Evolutionary conservation across 2,888 invertebrate species (phyloP).

Genomic region (Limnephilus rhombicus): DNA sequence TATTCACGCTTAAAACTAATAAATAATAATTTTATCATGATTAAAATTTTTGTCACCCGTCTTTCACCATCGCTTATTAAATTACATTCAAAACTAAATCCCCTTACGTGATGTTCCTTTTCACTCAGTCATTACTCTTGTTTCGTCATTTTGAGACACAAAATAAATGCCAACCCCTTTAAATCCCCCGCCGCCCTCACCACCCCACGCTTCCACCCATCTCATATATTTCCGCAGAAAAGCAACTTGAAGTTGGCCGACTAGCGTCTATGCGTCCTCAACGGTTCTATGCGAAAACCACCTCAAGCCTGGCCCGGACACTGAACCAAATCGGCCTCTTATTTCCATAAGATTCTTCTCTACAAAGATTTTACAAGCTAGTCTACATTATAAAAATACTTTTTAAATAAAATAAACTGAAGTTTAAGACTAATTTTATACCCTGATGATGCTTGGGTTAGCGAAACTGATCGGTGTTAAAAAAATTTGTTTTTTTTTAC

Average conservation of each 20-base stretch:
- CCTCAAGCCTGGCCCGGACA: too few species aligned
- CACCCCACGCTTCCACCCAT: background rate
- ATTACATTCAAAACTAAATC: conserved; percentile 36
- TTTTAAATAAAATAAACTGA: too few species aligned
- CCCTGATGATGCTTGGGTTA: too few species aligned
- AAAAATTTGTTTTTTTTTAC: too few species aligned
- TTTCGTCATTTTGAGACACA: conserved; percentile 59
- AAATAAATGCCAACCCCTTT: conserved; percentile 54
- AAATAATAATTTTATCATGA: background rate
- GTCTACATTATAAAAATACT: too few species aligned
- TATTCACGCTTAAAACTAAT: background rate
- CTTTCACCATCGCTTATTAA: conserved; percentile 14
- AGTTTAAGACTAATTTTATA: too few species aligned
- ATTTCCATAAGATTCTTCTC: too few species aligned
- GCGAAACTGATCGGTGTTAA: too few species aligned
- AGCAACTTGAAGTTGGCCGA: conserved; percentile 54
- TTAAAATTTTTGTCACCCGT: conserved; percentile 2
- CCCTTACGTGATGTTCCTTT: conserved; percentile 22
- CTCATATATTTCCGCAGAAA: background rate
- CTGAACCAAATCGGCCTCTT: too few species aligned
- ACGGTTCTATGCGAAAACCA: background rate
- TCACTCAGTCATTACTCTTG: conserved; percentile 38
- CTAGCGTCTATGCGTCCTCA: conserved; percentile 24
- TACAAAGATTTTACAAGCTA: too few species aligned
- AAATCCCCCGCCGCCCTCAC: background rate